Base-by-base conservation (phyloP, 2,888 invertebrate species). In the Deilephila elpenor region DNA sequence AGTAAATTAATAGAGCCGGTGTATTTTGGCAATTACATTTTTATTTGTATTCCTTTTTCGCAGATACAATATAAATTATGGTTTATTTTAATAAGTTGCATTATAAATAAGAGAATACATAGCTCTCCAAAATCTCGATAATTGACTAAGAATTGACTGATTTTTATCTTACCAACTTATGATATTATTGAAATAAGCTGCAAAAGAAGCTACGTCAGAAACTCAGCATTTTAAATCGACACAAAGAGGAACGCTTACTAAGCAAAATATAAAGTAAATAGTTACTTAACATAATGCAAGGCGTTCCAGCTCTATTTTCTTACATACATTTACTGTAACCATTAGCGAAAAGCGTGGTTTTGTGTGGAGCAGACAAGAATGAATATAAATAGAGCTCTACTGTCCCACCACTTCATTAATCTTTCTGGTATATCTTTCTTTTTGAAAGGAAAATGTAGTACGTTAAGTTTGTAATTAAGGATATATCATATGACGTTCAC, bases 301-400 rank as follows among this genome's bases (percentile, higher is more conserved):
- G n/a, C 67, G 44, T 51, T 67, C 25, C 14, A 51, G 67, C 67
- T 67, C 44, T 67, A 67, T 51, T 67, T 67, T 67, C 67, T 67
- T 51, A 62, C 67, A 67, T 51, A 67, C 51, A 67, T 67, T 67
- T 67, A 67, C 67, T 67, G 67, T 67, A 17, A 51, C 51, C 67
- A 67, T 67, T 67, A 67, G 67, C 20, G 51, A 67, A 44, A 20
- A 67, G 67, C 67, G 51, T 67, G 67, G 67, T 67, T 67, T 67
- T 67, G 67, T 67, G n/a, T 20, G 25, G 51, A 6, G 67, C 64
- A 67, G 51, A 67, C 67, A 67, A 51, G 67, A 67, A 67, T 64
- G 37, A 64, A 64, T 64, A 64, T 67, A 67, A 67, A 67, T 67
- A 67, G 67, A 51, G 51, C 51, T 25, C 67, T 14, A 44, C 67